Evolutionary conservation across 1,140 invertebrate species (phyloP), one percentile per base, ranked within the genome.

Genomic region (Bactericera cockerelli): DNA sequence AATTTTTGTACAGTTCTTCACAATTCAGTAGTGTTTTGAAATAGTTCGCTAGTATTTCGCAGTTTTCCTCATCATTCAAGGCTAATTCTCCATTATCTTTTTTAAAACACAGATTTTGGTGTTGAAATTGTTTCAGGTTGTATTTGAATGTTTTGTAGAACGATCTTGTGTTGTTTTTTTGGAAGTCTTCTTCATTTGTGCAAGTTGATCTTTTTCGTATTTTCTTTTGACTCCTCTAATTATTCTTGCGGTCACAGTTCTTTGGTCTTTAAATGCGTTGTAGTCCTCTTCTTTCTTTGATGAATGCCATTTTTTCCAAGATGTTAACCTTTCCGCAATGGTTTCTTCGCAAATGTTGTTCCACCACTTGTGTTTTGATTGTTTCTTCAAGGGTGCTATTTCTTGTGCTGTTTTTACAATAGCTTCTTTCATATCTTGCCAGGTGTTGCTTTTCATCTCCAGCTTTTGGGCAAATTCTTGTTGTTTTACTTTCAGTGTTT

Each of bases 21-120:
- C 31, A 28, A 55, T 64, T 64, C 11, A 64, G 49, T 6, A 63
- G 31, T 1, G 58, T 39, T 56, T 59, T 19, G 39, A 64, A 64
- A 55, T 64, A 63, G 21, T 58, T 55, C 39, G 26, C 56, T 59
- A 38, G 61, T 54, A 26, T 60, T 42, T 61, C 38, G 36, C 56
- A 57, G 3, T 57, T 57, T 36, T 57, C 25, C 3, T 3, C n/a
- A 13, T 57, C 22, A 16, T 36, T 57, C 19, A 57, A 11, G 10
- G 26, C 26, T n/a, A 57, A 16, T 57, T 33, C 22, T 33, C 56
- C 56, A 28, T 57, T 31, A 33, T 31, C 26, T 13, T 57, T 1
- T 57, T 16, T 57, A 22, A 57, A 49, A 49, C 42, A 49, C 19
- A 49, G 42, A 16, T 49, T 49, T n/a, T 4, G 42, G 42, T 4